Conservation (phyloP, 2,113 vertebrate species). For the Telmatochromis brachygnathus region DNA sequence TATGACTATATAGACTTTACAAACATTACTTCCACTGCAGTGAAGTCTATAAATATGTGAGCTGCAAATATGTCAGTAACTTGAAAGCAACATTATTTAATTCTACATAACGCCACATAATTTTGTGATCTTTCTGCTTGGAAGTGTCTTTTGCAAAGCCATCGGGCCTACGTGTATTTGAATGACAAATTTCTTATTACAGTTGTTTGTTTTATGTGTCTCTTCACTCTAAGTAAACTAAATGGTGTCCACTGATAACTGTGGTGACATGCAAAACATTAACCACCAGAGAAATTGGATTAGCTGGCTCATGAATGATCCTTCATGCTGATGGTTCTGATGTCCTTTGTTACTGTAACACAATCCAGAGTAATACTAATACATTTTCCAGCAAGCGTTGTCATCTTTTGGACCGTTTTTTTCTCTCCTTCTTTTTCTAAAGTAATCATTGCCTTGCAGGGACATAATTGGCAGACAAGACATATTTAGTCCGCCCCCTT, state of each 20-base stretch:
- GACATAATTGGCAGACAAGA: background rate
- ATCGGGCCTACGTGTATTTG: background rate
- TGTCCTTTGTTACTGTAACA: conserved; percentile 24
- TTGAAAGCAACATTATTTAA: background rate
- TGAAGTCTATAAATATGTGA: background rate
- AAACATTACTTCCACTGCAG: background rate
- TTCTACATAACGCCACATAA: background rate
- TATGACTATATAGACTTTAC: background rate
- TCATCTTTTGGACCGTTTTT: background rate
- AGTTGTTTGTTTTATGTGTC: conserved; percentile 9
- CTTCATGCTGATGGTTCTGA: conserved; percentile 28
- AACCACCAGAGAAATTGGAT: conserved; percentile 41
- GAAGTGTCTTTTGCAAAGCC: background rate
- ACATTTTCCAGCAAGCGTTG: background rate
- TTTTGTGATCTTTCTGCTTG: background rate
- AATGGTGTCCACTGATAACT: conserved; percentile 33
- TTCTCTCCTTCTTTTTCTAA: background rate
- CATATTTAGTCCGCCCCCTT: background rate
- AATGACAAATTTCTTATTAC: background rate
- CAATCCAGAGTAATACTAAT: conserved; percentile 8
- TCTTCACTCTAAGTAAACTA: background rate
- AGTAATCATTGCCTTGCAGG: background rate
- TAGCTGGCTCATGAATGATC: conserved; percentile 19
- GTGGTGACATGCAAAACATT: conserved; percentile 28
- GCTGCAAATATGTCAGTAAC: background rate